A percentile compares a stretch with the other conserved stretches of the same genome.
phyloP scores from a whole-genome alignment of 1,140 invertebrate genomes.

The Tetragonula clypearis region DNA sequence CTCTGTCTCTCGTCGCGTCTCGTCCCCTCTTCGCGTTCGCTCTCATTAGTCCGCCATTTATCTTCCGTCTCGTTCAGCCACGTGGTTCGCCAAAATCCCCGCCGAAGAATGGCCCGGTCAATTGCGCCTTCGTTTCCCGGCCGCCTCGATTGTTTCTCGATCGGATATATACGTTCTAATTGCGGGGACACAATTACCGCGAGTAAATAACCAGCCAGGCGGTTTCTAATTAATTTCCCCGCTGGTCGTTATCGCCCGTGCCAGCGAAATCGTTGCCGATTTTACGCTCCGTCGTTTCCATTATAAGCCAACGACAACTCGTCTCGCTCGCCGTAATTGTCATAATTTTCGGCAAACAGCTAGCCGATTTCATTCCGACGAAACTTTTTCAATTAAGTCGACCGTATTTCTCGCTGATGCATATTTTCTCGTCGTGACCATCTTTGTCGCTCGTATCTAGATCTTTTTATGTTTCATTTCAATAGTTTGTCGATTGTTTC shows the following conservation, averaged over 20 bases:
- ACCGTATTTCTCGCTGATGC: too few relatives aligned
- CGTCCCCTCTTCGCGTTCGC: neutral
- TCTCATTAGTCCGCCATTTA: slow-evolving; percentile 54
- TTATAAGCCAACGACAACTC: neutral
- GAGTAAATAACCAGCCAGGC: slow-evolving; percentile 6
- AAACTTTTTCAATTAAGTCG: too few relatives aligned
- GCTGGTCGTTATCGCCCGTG: neutral
- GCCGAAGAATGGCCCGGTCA: neutral
- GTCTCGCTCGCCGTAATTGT: neutral
- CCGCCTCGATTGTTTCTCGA: slow-evolving; percentile 14
- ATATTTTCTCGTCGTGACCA: too few relatives aligned
- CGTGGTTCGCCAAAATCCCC: slow-evolving; percentile 3
- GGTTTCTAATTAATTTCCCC: slow-evolving; percentile 31
- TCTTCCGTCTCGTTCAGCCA: slow-evolving; percentile 21
- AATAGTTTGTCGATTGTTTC: too few relatives aligned
- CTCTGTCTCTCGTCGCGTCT: neutral
- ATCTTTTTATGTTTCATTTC: too few relatives aligned
- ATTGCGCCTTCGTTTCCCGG: slow-evolving; percentile 8
- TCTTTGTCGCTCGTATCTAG: too few relatives aligned
- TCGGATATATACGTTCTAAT: slow-evolving; percentile 21
- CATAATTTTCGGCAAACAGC: too few relatives aligned
- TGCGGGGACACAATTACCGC: slow-evolving; percentile 37
- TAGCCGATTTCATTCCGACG: too few relatives aligned
- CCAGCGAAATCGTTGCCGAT: neutral
- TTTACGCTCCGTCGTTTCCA: neutral